phyloP scores from a whole-genome alignment of 2,113 vertebrate genomes.

The Tachuris rubrigastra region DNA sequence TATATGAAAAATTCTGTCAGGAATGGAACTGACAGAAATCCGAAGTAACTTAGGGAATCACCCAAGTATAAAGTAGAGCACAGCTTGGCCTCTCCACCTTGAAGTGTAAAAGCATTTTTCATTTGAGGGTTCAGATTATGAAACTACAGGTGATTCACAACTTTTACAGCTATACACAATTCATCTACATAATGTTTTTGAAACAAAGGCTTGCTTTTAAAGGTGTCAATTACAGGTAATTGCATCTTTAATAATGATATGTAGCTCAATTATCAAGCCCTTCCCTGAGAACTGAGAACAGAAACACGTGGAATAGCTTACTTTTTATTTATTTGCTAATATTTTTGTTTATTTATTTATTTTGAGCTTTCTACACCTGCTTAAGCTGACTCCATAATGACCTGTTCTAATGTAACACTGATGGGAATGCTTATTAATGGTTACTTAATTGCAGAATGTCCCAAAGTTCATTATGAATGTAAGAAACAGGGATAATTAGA shows the following conservation, averaged over 20 bases:
- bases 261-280: conserved; percentile 17
- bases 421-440: conserved; percentile 24
- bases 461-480: conserved; percentile 24
- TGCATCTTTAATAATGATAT: conserved; percentile 29
- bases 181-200: not conserved
- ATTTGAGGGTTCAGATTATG: not conserved
- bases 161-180: not conserved
- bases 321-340: conserved; percentile 14
- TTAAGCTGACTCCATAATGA: not conserved
- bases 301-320: not conserved
- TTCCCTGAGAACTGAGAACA: not conserved
- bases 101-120: not conserved
- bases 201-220: conserved; percentile 24
- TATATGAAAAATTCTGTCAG: not conserved
- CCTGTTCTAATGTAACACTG: not conserved
- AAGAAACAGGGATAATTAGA: conserved; percentile 23
- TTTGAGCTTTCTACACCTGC: conserved; percentile 15
- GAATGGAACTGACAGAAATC: not conserved
- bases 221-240: conserved; percentile 27
- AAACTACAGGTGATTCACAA: not conserved
- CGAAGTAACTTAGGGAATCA: too few species aligned
- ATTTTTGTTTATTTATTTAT: not conserved
- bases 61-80: not conserved
- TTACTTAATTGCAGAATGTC: conserved; percentile 27
- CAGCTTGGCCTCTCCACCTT: not conserved